Conservation (phyloP, 2,888 invertebrate species). For the Eulithis prunata region DNA sequence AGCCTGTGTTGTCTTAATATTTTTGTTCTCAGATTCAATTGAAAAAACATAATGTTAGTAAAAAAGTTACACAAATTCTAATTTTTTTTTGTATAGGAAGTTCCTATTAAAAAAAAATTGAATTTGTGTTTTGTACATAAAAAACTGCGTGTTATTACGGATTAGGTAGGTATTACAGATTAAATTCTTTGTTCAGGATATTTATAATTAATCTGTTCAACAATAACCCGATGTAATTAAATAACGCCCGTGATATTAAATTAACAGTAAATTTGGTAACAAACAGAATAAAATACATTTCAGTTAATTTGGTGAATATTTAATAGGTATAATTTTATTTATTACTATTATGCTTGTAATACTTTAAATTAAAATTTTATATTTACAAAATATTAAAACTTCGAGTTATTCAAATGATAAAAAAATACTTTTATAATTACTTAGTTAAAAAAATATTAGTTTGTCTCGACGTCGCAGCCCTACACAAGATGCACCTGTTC, state of each 20-base stretch:
- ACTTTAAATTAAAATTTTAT: too few relatives aligned
- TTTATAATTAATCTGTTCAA: neutral
- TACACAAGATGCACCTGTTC: conserved; percentile 71
- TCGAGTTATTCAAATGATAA: neutral
- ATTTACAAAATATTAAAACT: too few relatives aligned
- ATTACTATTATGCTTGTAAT: too few relatives aligned
- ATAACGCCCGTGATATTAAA: conserved; percentile 15
- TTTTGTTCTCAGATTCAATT: too few relatives aligned
- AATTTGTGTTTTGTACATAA: too few relatives aligned
- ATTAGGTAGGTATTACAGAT: neutral
- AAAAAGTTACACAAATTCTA: too few relatives aligned
- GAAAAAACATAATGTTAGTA: too few relatives aligned
- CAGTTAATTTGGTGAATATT: neutral
- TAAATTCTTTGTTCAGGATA: neutral
- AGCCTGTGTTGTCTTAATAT: too few relatives aligned
- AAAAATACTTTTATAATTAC: neutral
- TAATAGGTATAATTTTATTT: too few relatives aligned
- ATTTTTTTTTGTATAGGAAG: too few relatives aligned
- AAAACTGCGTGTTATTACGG: too few relatives aligned
- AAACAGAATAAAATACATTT: neutral
- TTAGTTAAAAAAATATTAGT: neutral
- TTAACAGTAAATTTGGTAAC: conserved; percentile 12
- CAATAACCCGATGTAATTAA: conserved; percentile 1
- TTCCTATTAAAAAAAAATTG: too few relatives aligned
- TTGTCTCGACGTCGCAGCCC: conserved; percentile 57